Evolutionary conservation across 2,888 invertebrate genomes (phyloP), one percentile per base, ranked within the genome.

Genomic region (Sphaeridia pumilis): DNA sequence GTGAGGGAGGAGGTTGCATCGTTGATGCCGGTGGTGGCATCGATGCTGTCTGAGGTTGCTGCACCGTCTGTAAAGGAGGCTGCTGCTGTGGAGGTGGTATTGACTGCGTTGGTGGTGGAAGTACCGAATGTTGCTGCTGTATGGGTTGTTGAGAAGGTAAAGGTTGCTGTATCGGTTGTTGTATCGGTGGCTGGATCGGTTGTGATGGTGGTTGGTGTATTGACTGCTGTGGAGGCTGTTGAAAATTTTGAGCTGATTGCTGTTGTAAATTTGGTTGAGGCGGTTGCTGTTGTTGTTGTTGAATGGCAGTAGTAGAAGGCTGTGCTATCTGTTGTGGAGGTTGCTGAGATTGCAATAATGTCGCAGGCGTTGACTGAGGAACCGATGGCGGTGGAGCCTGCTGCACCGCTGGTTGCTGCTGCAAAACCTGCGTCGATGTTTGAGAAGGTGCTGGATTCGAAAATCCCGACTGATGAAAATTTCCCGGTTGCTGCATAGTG

Each of bases 81-180:
- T 56, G 61, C 24, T 57, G 53, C 36, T 56, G 59, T 45, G 58
- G 60, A 47, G 54, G 50, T 25, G 46, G 49, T 38, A n/a, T n/a
- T n/a, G n/a, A n/a, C n/a, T 25, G 58, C 36, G 50, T 55, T 14
- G 45, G 42, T 17, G 54, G 52, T 31, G 55, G 49, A 28, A 43
- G 35, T n/a, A n/a, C n/a, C n/a, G n/a, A n/a, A n/a, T n/a, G n/a
- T 27, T 55, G 46, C 41, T 52, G 55, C 35, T 56, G 52, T 28
- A 38, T 38, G 17, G 38, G 17, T 20, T 38, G 38, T 38, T 17
- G 17, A 38, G 38, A 14, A 12, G 7, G n/a, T n/a, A n/a, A n/a
- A n/a, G n/a, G 7, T 5, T 5, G 38, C 5, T 38, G 20, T 17
- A 38, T 12, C 20, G 38, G 38, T 17, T 38, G 38, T 17, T 38